Conservation (phyloP, 2,888 invertebrate genomes). For the Prosapia bicincta region DNA sequence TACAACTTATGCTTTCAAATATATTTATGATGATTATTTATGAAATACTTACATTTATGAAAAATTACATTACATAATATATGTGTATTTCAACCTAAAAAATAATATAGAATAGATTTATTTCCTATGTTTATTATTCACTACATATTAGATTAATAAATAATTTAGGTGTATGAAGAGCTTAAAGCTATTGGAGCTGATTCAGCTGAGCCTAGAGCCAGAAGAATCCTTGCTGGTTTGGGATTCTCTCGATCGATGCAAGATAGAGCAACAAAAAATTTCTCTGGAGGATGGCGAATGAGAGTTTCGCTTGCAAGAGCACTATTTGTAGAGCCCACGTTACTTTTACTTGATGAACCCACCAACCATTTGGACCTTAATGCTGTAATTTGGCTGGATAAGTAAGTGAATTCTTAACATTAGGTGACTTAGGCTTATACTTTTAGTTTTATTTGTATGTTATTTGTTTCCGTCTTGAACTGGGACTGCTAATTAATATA, state of each 20-base stretch:
- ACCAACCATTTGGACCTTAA: slow-evolving; percentile 72
- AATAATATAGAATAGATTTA: no score
- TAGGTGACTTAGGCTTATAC: no score
- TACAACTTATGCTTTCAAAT: no score
- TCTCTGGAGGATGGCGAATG: slow-evolving; percentile 69
- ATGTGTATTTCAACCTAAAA: no score
- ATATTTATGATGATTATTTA: no score
- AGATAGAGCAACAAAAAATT: slow-evolving; percentile 68
- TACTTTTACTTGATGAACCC: slow-evolving; percentile 63
- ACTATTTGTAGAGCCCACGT: slow-evolving; percentile 63
- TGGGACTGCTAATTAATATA: no score
- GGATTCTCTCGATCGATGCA: slow-evolving; percentile 76
- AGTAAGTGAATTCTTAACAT: slow-evolving; percentile 67
- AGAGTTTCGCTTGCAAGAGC: slow-evolving; percentile 63
- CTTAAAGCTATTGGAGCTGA: slow-evolving; percentile 95
- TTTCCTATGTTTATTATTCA: no score
- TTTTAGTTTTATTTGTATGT: no score
- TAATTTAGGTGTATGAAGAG: slow-evolving; percentile 79
- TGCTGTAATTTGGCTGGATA: slow-evolving; percentile 99
- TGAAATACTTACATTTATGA: no score
- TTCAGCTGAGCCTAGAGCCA: slow-evolving; percentile 94
- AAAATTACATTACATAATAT: no score
- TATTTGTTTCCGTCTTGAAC: no score
- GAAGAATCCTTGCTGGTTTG: slow-evolving; percentile 94
- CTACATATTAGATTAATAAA: no score